phyloP scores from a whole-genome alignment of 2,113 vertebrate genomes.

The Takifugu flavidus region DNA sequence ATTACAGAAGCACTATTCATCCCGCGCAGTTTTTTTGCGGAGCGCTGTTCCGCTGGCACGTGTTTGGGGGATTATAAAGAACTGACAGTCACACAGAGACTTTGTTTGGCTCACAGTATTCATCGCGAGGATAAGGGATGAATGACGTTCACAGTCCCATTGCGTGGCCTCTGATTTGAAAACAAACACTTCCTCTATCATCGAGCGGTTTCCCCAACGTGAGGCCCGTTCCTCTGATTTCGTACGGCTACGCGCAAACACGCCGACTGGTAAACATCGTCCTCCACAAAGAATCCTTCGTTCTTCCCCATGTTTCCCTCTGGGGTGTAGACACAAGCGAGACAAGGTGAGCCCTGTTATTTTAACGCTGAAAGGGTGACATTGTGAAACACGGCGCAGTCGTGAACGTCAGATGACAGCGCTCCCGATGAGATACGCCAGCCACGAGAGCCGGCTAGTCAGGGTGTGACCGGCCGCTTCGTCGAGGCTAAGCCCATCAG shows the following conservation, averaged over 20 bases:
- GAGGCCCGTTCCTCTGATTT: slow-evolving; percentile 39
- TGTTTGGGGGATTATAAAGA: slow-evolving; percentile 26
- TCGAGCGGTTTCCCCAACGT: slow-evolving; percentile 16
- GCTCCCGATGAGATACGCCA: slow-evolving; percentile 10
- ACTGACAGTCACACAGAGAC: slow-evolving; percentile 21
- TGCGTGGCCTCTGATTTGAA: slow-evolving; percentile 15
- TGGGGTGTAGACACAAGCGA: slow-evolving; percentile 3
- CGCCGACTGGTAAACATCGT: slow-evolving; percentile 4
- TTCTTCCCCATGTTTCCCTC: slow-evolving; percentile 3
- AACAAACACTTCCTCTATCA: slow-evolving; percentile 20
- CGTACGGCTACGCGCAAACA: slow-evolving; percentile 29
- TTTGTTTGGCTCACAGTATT: slow-evolving; percentile 12
- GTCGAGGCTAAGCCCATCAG: slow-evolving; percentile 10
- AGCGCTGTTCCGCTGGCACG: slow-evolving; percentile 14
- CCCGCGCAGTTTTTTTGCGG: slow-evolving; percentile 13
- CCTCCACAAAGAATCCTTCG: slow-evolving; percentile 7
- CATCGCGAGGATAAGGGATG: slow-evolving; percentile 6
- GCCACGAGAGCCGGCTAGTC: slow-evolving; percentile 11
- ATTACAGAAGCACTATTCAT: slow-evolving; percentile 29
- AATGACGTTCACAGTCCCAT: slow-evolving; percentile 2
- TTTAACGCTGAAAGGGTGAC: slow-evolving; percentile 5
- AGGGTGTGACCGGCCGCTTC: slow-evolving; percentile 27
- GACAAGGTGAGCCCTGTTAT: slow-evolving; percentile 20
- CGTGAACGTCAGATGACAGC: slow-evolving; percentile 1
- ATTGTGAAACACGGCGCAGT: slow-evolving; percentile 26